phyloP scores from a whole-genome alignment of 2,113 vertebrate species.

The Eudyptes chrysolophus region DNA sequence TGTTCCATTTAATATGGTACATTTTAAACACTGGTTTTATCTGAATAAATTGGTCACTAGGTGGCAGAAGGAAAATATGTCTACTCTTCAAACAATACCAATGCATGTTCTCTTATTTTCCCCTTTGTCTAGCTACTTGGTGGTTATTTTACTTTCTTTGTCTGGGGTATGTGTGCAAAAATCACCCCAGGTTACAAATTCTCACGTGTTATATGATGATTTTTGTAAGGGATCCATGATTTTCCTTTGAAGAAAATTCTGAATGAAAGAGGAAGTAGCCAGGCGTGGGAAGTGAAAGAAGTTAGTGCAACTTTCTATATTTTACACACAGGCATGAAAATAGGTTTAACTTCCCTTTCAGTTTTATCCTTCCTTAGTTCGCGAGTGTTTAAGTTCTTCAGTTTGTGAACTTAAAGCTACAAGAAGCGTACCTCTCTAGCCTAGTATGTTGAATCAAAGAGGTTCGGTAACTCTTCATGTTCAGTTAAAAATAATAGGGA shows the following conservation, averaged over 20 bases:
- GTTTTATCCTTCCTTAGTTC: not conserved
- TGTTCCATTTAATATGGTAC: not conserved
- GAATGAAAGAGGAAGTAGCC: not conserved
- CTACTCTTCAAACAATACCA: not conserved
- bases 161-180: not conserved
- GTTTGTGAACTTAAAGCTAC: not conserved
- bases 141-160: not conserved
- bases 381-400: not conserved
- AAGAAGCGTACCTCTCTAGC: not conserved
- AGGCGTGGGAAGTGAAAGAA: not conserved
- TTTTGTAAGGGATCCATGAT: not conserved
- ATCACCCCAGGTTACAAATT: not conserved
- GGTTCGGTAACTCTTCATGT: not conserved
- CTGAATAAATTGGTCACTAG: conserved; percentile 56
- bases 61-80: conserved; percentile 66
- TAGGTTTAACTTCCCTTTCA: not conserved
- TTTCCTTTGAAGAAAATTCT: not conserved
- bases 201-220: not conserved
- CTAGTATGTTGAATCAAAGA: not conserved
- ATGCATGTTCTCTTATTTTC: not conserved
- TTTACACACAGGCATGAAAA: not conserved
- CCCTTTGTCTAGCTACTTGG: not conserved
- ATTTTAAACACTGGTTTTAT: not conserved
- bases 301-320: not conserved
- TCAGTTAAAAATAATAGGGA: not conserved